Conservation (phyloP, 2,797 vertebrate genomes). For the Pantherophis vulpinus region DNA sequence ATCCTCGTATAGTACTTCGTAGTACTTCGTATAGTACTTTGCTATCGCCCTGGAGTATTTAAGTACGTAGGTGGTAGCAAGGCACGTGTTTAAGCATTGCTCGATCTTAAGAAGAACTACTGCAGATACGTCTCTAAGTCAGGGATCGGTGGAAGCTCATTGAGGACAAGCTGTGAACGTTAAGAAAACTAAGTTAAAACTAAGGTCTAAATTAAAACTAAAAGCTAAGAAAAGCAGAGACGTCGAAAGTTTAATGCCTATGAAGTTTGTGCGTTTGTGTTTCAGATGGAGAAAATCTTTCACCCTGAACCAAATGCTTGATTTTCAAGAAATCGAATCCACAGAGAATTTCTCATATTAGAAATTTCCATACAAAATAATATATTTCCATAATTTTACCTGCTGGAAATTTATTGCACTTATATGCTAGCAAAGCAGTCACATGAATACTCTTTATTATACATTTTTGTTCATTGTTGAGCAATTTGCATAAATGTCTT, state of each 20-base stretch:
- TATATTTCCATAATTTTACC: neutral
- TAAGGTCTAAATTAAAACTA: neutral
- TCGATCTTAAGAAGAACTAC: neutral
- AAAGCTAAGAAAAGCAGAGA: neutral
- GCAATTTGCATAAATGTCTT: neutral
- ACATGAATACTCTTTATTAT: neutral
- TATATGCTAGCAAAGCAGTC: neutral
- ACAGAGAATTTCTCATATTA: neutral
- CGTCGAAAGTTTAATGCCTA: neutral
- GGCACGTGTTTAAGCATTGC: neutral
- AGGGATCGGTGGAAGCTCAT: neutral
- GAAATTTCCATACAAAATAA: neutral
- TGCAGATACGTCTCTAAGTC: neutral
- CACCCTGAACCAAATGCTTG: neutral
- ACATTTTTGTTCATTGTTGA: neutral
- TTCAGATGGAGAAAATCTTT: neutral
- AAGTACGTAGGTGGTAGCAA: neutral
- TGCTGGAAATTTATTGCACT: neutral
- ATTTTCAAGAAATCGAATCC: neutral
- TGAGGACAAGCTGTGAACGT: neutral
- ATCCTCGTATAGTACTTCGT: too few species aligned
- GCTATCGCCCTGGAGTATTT: neutral
- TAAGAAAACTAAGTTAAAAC: neutral
- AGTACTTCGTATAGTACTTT: too few species aligned
- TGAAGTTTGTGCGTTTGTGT: neutral